phyloP scores from a whole-genome alignment of 2,888 invertebrate genomes.

The Gasteruption jaculator region DNA sequence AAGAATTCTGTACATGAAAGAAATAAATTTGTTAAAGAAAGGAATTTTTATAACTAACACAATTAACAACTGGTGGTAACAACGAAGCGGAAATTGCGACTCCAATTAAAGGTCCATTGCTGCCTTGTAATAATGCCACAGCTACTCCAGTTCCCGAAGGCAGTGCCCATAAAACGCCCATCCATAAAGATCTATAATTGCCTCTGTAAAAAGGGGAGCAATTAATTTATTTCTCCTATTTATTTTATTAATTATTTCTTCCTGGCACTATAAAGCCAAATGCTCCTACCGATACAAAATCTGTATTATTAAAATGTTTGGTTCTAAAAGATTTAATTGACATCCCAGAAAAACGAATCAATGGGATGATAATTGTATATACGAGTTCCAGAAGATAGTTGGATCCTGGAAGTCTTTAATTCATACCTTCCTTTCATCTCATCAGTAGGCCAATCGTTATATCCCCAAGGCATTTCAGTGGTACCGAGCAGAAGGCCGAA shows the following conservation, averaged over 20 bases:
- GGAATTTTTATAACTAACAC: conserved; percentile 57
- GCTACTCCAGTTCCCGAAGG: conserved; percentile 79
- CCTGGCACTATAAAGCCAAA: too few relatives aligned
- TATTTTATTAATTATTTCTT: neutral
- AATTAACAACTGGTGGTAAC: conserved; percentile 81
- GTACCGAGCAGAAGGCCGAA: conserved; percentile 72
- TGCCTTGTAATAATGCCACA: conserved; percentile 78
- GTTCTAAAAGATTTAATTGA: neutral
- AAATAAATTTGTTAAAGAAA: neutral
- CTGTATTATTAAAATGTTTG: neutral
- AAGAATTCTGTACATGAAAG: neutral
- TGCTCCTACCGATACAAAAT: too few relatives aligned
- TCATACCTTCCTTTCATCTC: conserved; percentile 72
- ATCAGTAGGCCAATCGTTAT: conserved; percentile 72
- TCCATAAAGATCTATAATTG: conserved; percentile 68
- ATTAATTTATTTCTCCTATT: neutral
- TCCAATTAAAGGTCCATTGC: conserved; percentile 79
- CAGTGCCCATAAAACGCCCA: conserved; percentile 71
- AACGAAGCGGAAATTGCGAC: conserved; percentile 88
- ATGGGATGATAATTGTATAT: neutral
- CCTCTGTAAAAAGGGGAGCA: conserved; percentile 54
- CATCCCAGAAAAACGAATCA: neutral
- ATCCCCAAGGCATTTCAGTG: conserved; percentile 73
- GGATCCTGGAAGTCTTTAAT: conserved; percentile 17
- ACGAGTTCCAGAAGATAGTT: neutral